Evolutionary conservation across 1,140 invertebrate species (phyloP), one percentile per base, ranked within the genome.

Genomic region (Coboldia fuscipes): DNA sequence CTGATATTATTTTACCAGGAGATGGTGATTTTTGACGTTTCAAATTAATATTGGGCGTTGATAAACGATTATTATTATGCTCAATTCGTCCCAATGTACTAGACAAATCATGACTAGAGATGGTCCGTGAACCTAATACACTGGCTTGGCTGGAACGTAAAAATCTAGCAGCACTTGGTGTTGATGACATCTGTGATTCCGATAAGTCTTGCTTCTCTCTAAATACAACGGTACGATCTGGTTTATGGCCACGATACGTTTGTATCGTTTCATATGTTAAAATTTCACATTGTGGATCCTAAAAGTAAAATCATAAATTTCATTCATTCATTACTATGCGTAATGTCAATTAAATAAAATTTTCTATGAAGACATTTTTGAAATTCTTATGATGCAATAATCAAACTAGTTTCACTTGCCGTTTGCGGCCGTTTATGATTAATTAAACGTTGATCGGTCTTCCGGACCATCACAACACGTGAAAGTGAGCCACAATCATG

Each of bases 391-490:
- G 14, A 23, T 23, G 22, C 22, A 23, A 23, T 7, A 7, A 7
- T 23, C 12, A 29, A 21, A 22, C 14, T 13, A 33, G 23, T 23
- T n/a, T 19, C 8, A 26, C 16, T 34, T 32, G 31, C 33, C n/a
- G 26, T 23, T 18, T 39, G 20, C 10, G 29, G 33, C 13, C 23
- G 35, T 20, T 39, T 39, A 20, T 39, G 33, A 13, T 39, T 35
- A 28, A 35, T 39, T 12, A 39, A 66, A 37, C 66, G 56, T 39
- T 68, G 64, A 44, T 70, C 66, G 17, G 65, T 68, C 54, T 70
- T 70, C 34, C 66, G 57, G 5, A 68, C 66, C 66, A 70, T 70
- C 15, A 70, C 63, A 36, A 70, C 66, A 43, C 66, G 50, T 38
- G 65, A 67, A 28, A 61, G 45, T 31, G 62, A 61, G 43, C 60